These are phyloP conservation scores for Rhodeus uyekii DNA, from an alignment of 2,797 vertebrate species.

Conservation along the genomic window DNA sequence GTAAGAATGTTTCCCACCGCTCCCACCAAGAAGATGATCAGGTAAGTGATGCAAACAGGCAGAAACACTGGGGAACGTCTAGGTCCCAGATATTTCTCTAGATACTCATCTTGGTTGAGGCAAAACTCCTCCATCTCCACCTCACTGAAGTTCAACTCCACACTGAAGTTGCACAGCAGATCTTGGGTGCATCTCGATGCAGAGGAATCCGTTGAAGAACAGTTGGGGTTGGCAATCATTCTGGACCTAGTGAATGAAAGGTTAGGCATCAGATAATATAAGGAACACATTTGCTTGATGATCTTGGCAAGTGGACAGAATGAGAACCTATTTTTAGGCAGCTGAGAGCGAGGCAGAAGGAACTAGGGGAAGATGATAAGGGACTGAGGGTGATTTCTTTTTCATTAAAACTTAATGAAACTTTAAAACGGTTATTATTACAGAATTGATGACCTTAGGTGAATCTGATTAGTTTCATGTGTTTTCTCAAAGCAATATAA, in stretches of 20 bases:
- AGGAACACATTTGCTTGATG: neutral
- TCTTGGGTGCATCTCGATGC: conserved; percentile 54
- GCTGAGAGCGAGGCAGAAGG: neutral
- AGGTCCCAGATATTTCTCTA: conserved; percentile 83
- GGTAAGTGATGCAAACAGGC: conserved; percentile 84
- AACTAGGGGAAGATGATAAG: neutral
- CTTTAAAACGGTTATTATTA: too few species aligned
- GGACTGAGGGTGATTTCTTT: neutral
- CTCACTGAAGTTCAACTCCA: conserved; percentile 51
- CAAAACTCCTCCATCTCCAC: conserved; percentile 72
- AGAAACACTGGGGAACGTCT: conserved; percentile 79
- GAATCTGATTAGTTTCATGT: neutral
- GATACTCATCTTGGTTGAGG: conserved; percentile 79
- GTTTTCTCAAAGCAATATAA: neutral
- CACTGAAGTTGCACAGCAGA: conserved; percentile 73
- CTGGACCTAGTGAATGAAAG: neutral
- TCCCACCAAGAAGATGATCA: conserved; percentile 88
- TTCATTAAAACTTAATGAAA: neutral
- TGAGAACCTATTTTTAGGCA: neutral
- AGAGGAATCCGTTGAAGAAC: conserved; percentile 62
- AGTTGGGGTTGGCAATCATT: conserved; percentile 72
- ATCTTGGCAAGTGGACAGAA: neutral
- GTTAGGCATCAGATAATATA: neutral
- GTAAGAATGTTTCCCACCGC: conserved; percentile 86
- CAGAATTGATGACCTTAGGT: neutral